Conservation (phyloP, 23 tunicate species). For the Diplosoma virens region DNA sequence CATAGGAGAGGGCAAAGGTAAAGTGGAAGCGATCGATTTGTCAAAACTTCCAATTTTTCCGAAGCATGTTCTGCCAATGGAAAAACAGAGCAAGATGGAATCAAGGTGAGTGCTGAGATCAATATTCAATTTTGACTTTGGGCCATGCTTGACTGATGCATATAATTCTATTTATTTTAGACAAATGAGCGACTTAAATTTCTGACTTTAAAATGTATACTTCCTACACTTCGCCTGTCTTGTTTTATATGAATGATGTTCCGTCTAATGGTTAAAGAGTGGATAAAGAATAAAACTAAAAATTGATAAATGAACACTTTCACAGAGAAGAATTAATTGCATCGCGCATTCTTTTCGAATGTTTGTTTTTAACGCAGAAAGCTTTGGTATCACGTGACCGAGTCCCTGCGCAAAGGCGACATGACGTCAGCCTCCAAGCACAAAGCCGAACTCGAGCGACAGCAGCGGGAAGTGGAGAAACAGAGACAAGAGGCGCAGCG, state of each 20-base stretch:
- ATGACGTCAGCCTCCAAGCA: constrained; percentile 55
- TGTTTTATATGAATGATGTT: no score
- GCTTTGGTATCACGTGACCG: constrained; percentile 68
- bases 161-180: no score
- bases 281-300: no score
- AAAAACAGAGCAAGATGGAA: constrained; percentile 57
- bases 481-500: constrained; percentile 26
- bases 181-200: no score
- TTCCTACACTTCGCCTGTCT: no score
- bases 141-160: no score
- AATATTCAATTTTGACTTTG: no score
- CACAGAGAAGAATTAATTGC: no score
- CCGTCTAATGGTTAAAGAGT: no score
- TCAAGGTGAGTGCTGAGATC: constrained; percentile 59
- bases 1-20: background rate
- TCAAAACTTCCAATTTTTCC: constrained; percentile 9
- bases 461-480: constrained; percentile 66
- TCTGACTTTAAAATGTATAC: no score
- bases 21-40: constrained; percentile 31
- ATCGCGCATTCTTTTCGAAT: no score
- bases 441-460: constrained; percentile 58
- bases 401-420: constrained; percentile 47
- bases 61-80: constrained; percentile 64
- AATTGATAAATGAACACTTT: no score
- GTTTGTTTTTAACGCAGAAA: constrained; percentile 53